Evolutionary conservation across 2,797 vertebrate genomes (phyloP).

Genomic region (Antennarius maculatus): DNA sequence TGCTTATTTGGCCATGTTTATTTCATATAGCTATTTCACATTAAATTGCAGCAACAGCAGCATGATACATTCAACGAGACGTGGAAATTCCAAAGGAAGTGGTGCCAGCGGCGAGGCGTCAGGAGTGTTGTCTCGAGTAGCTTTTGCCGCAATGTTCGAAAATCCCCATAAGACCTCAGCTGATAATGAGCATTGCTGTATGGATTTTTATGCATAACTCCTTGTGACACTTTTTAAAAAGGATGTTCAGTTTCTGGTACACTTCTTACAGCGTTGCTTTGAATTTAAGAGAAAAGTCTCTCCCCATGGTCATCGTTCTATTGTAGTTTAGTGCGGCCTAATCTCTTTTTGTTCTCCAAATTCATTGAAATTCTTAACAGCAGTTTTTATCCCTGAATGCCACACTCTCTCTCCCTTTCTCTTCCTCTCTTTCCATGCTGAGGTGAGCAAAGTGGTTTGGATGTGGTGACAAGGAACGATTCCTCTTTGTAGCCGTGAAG

Average conservation of each 20-base stretch:
- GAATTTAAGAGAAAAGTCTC: slow-evolving; percentile 26
- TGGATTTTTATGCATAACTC: slow-evolving; percentile 17
- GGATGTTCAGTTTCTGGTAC: slow-evolving; percentile 18
- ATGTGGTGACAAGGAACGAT: slow-evolving; percentile 63
- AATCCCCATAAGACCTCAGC: slow-evolving; percentile 2
- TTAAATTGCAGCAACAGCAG: slow-evolving; percentile 7
- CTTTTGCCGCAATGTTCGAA: slow-evolving; percentile 20
- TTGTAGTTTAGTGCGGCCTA: slow-evolving; percentile 45
- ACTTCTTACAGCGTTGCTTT: slow-evolving; percentile 21
- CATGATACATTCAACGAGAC: slow-evolving; percentile 6
- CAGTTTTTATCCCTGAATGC: slow-evolving; percentile 49
- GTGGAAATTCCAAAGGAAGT: slow-evolving; percentile 15
- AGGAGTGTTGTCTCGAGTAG: neutral
- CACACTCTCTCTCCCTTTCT: neutral
- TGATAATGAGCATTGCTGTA: slow-evolving; percentile 4
- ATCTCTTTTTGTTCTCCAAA: slow-evolving; percentile 42
- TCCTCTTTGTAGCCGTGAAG: slow-evolving; percentile 47
- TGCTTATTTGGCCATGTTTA: no score
- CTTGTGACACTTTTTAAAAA: slow-evolving; percentile 25
- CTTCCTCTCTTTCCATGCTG: slow-evolving; percentile 33
- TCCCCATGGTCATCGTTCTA: slow-evolving; percentile 23
- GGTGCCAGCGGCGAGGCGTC: neutral
- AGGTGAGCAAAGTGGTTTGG: slow-evolving; percentile 68
- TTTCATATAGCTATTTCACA: no score
- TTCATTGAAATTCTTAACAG: slow-evolving; percentile 51